Evolutionary conservation across 2,797 vertebrate genomes (phyloP).

Genomic region (Prunella strophiata): DNA sequence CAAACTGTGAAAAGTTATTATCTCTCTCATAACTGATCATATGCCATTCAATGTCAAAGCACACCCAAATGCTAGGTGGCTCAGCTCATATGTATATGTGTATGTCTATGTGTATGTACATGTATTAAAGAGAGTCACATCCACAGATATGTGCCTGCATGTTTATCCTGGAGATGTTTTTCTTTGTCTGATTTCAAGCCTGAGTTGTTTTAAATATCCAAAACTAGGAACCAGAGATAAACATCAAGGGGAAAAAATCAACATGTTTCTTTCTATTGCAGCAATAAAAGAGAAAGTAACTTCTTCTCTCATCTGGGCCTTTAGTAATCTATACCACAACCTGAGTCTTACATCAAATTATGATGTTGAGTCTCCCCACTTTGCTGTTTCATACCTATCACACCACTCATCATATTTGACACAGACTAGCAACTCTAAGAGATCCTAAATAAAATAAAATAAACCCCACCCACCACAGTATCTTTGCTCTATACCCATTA

Average conservation of each 20-base stretch:
- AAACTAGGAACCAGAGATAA: neutral
- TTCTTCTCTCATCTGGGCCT: neutral
- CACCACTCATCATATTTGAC: neutral
- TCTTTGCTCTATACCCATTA: neutral
- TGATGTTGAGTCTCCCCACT: neutral
- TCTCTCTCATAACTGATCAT: neutral
- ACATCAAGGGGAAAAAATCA: neutral
- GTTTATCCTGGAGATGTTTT: neutral
- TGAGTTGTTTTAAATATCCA: neutral
- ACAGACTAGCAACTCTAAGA: neutral
- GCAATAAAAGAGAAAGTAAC: neutral
- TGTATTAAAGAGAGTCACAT: neutral
- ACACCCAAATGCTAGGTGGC: neutral
- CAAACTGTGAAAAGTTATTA: neutral
- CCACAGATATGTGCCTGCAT: neutral
- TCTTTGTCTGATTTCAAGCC: neutral
- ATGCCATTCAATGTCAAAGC: neutral
- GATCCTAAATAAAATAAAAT: neutral
- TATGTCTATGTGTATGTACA: rapidly evolving
- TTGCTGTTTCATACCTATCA: neutral
- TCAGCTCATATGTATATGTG: neutral
- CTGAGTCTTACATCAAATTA: neutral
- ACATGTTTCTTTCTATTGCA: neutral
- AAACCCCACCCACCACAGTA: neutral
- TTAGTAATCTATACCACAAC: neutral